Conservation (phyloP, 2,797 vertebrate species). For the Sebastes hopkinsi region DNA sequence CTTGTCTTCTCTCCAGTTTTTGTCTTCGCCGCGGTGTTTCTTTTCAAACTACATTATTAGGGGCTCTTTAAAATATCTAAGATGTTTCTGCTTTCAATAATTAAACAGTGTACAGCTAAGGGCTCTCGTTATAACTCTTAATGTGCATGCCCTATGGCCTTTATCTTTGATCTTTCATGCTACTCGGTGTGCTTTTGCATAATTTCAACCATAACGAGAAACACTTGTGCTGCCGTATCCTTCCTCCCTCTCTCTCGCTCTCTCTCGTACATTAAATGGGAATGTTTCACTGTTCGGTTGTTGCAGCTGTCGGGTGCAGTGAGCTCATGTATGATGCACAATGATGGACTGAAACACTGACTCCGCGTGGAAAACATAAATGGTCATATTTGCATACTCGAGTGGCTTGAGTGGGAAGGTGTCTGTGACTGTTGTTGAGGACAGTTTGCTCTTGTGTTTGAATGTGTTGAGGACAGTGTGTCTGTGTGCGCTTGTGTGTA, state of each 20-base stretch:
- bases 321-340: constrained; percentile 36
- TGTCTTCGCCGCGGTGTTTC: constrained; percentile 61
- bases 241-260: constrained; percentile 40
- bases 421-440: constrained; percentile 14
- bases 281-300: constrained; percentile 34
- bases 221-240: constrained; percentile 61
- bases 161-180: constrained; percentile 81
- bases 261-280: constrained; percentile 35
- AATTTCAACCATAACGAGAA: constrained; percentile 70
- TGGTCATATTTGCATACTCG: constrained; percentile 41
- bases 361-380: constrained; percentile 9
- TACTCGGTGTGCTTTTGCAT: constrained; percentile 75
- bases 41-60: constrained; percentile 70
- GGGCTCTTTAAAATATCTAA: constrained; percentile 77
- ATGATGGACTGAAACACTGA: constrained; percentile 23
- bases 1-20: constrained; percentile 48
- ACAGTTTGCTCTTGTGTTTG: constrained; percentile 14
- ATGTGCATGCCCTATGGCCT: constrained; percentile 81
- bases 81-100: constrained; percentile 84
- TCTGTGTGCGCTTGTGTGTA: background rate
- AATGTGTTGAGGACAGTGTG: background rate
- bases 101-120: constrained; percentile 79
- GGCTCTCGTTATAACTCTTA: constrained; percentile 79
- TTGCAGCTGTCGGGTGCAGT: constrained; percentile 23
- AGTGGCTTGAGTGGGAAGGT: constrained; percentile 29